phyloP scores from a whole-genome alignment of 1,140 invertebrate genomes.

The Drosophila lacteicornis region DNA sequence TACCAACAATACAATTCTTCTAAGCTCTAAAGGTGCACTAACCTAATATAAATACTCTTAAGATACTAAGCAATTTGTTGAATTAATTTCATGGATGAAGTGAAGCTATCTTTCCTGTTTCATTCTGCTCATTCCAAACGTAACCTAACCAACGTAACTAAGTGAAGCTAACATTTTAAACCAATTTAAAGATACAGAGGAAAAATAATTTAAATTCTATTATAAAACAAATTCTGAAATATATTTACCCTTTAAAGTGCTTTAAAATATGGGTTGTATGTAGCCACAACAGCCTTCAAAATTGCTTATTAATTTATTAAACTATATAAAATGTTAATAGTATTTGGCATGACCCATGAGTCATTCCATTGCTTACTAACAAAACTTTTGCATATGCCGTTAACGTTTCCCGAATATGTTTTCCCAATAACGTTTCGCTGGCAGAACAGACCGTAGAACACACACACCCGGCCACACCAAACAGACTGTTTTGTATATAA shows the following conservation, averaged over 20 bases:
- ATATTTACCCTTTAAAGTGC: background rate
- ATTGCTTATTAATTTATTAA: background rate
- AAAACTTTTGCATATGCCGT: background rate
- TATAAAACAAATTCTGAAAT: no score
- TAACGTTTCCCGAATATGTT: conserved; percentile 15
- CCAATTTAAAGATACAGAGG: background rate
- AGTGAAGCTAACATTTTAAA: no score
- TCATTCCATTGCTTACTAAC: background rate
- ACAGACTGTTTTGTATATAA: conserved; percentile 25
- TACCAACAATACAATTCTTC: background rate
- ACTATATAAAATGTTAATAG: background rate
- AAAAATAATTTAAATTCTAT: no score
- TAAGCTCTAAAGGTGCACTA: background rate
- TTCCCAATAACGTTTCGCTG: conserved; percentile 16
- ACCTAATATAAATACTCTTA: background rate
- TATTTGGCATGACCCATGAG: background rate
- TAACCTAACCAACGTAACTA: background rate
- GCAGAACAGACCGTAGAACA: conserved; percentile 4
- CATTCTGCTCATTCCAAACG: background rate
- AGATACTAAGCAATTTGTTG: no score
- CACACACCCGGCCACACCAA: conserved; percentile 20
- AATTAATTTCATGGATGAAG: no score
- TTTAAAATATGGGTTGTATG: no score
- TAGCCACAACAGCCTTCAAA: no score
- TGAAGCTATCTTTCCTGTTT: background rate